Base-by-base conservation (phyloP, 2,797 vertebrate genomes). In the Lepilemur ruficaudatus region DNA sequence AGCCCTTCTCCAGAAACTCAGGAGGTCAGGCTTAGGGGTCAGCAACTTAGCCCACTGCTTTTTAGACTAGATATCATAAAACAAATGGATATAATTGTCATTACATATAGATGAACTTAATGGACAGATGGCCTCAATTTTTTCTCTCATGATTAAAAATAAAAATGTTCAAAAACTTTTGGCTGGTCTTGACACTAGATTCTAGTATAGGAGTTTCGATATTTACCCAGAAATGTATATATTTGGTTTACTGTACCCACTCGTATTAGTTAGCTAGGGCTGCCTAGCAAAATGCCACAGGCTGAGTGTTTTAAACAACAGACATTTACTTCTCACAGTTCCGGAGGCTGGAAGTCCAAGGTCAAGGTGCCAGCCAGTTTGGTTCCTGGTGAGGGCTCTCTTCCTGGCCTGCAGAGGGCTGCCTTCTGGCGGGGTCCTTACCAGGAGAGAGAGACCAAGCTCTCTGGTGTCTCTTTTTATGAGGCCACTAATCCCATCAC, bases 221-320 rank as follows among this genome's bases (percentile, higher is more conserved):
- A 14, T 30, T 41, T 23, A 9, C 57, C 41, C 57, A n/a, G 85
- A 88, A 48, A 18, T 7, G 10, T 5, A 18, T 5, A 4, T 4
- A 4, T 30, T 35, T 23, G 18, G 46, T 41, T 78, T 10, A 59
- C 41, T 8, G 1, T 8, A 7, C 22, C 41, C 1, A 0, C 12
- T 15, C 1, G 23, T 11, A 8, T 43, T 7, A 7, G 43, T 35
- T 35, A 70, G 75, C 50, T 55, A 18, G 2, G 57, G 22, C 38
- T 7, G 3, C 28, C 13, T 9, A 69, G 80, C 28, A 32, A 52
- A 67, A 80, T 32, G 15, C 10, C 59, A 25, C 0, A 35, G 63
- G 3, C 41, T 2, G 46, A 17, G 13, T n/a, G 17, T 35, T 43
- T 46, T 18, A 57, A 8, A 72, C 41, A 23, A 30, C 4, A 63